phyloP scores from a whole-genome alignment of 2,113 vertebrate species.

The Xiphophorus couchianus region DNA sequence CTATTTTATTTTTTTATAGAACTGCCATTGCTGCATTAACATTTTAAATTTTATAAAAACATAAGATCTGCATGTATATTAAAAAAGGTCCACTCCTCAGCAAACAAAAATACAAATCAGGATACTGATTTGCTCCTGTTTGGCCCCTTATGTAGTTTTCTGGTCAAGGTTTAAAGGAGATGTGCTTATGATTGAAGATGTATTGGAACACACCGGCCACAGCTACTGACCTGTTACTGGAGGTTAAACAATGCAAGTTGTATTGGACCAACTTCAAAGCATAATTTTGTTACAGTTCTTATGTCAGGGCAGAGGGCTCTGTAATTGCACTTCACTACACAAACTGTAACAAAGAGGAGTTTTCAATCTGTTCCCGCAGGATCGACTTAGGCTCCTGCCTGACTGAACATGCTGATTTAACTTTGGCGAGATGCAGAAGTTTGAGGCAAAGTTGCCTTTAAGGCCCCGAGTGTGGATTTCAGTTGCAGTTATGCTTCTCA shows the following conservation, averaged over 20 bases:
- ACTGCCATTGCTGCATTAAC: too few relatives aligned
- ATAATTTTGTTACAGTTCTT: conserved; percentile 46
- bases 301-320: conserved; percentile 22
- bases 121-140: conserved; percentile 27
- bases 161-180: conserved; percentile 2
- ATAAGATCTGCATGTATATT: too few relatives aligned
- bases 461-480: conserved; percentile 18
- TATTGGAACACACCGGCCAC: background rate
- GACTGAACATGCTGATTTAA: conserved; percentile 38
- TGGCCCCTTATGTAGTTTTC: conserved; percentile 11
- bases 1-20: too few relatives aligned
- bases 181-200: background rate
- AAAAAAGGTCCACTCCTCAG: too few relatives aligned
- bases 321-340: conserved; percentile 41
- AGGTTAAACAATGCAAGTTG: conserved; percentile 30
- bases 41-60: too few relatives aligned
- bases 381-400: conserved; percentile 9
- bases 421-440: conserved; percentile 13
- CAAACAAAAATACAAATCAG: background rate
- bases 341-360: conserved; percentile 11
- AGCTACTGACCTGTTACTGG: conserved; percentile 20
- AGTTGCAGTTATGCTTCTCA: conserved; percentile 2
- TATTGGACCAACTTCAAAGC: conserved; percentile 26
- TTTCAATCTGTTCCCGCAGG: conserved; percentile 20
- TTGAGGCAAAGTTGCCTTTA: conserved; percentile 30